These are phyloP conservation scores for Lordiphosa fenestrarum DNA, from an alignment of 2,888 invertebrate species.

Conservation along the genomic window DNA sequence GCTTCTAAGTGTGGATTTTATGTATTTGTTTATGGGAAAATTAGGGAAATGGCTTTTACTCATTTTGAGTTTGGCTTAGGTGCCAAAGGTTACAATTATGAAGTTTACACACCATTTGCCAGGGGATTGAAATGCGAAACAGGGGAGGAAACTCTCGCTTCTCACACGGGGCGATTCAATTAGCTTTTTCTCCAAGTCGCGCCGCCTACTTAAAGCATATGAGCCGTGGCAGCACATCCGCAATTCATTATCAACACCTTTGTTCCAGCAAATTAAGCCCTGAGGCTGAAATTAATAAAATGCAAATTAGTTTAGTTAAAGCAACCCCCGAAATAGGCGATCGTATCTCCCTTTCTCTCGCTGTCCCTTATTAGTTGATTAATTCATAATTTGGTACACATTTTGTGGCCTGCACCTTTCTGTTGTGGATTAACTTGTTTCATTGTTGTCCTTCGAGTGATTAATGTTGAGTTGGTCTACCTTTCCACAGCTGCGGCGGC, in stretches of 20 bases:
- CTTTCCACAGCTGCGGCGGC: slow-evolving; percentile 42
- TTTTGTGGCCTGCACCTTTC: slow-evolving; percentile 42
- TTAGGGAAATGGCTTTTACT: slow-evolving; percentile 74
- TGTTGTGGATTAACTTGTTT: slow-evolving; percentile 62
- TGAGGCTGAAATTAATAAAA: slow-evolving; percentile 56
- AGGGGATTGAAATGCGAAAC: slow-evolving; percentile 19
- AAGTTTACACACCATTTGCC: slow-evolving; percentile 73
- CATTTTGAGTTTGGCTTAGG: slow-evolving; percentile 49
- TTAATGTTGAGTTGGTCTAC: slow-evolving; percentile 45
- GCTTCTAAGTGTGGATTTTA: slow-evolving; percentile 77
- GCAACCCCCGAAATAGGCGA: slow-evolving; percentile 22
- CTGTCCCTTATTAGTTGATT: slow-evolving; percentile 56
- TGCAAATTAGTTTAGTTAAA: slow-evolving; percentile 39
- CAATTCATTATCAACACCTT: slow-evolving; percentile 73
- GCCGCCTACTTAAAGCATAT: slow-evolving; percentile 39
- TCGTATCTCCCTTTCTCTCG: slow-evolving; percentile 16
- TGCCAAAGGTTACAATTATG: slow-evolving; percentile 76
- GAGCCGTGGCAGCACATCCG: slow-evolving; percentile 40
- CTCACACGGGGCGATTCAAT: slow-evolving; percentile 38
- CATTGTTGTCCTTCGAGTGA: slow-evolving; percentile 43
- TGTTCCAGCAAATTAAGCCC: slow-evolving; percentile 72
- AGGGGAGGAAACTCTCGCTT: slow-evolving; percentile 11
- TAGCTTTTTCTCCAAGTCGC: slow-evolving; percentile 29
- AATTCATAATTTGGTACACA: slow-evolving; percentile 56
- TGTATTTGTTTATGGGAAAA: slow-evolving; percentile 78